These are phyloP conservation scores for Pseudorasbora parva DNA, from an alignment of 2,113 vertebrate genomes.

Conservation along the genomic window DNA sequence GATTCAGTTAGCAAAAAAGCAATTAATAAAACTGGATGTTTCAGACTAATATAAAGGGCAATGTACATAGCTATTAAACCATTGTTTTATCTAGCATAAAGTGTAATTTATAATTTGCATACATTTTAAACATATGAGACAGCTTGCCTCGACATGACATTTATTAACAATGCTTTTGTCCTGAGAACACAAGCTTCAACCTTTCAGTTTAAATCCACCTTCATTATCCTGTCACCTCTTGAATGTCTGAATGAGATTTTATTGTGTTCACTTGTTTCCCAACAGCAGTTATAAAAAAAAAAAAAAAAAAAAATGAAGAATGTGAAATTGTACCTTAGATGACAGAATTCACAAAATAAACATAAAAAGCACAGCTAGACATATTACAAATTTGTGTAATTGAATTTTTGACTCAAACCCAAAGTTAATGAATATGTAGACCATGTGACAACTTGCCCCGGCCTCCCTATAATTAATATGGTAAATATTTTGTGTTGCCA, in stretches of 20 bases:
- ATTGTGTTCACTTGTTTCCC: background rate
- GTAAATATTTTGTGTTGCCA: background rate
- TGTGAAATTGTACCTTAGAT: background rate
- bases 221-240: background rate
- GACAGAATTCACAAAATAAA: background rate
- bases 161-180: background rate
- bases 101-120: background rate
- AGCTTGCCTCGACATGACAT: background rate
- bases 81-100: background rate
- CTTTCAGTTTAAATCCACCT: background rate
- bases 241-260: background rate
- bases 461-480: background rate
- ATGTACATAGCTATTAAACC: background rate
- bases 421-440: background rate
- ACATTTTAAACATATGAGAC: background rate
- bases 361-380: background rate
- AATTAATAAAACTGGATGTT: no score
- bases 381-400: background rate
- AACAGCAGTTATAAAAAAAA: background rate
- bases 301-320: background rate
- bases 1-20: no score
- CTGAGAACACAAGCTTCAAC: background rate
- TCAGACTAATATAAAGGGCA: background rate
- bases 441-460: background rate
- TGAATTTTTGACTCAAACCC: background rate